These are phyloP conservation scores for Callipepla californica DNA, from an alignment of 2,113 vertebrate genomes.

Conservation along the genomic window DNA sequence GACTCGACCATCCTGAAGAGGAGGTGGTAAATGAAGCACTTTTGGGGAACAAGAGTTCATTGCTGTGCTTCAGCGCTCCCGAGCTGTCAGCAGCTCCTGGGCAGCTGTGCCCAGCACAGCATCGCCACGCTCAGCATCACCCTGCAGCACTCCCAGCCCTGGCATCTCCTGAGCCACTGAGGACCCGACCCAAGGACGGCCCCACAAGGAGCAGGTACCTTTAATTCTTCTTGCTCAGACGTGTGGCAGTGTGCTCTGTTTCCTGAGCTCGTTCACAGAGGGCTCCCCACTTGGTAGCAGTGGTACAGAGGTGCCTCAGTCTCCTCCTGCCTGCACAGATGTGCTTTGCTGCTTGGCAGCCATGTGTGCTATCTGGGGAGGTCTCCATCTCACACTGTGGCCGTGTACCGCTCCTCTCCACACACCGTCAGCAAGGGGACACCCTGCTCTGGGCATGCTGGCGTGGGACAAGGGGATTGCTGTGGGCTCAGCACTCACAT, in stretches of 20 bases:
- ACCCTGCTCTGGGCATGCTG: rapidly evolving
- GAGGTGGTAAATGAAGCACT: not conserved
- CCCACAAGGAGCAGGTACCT: conserved; percentile 9
- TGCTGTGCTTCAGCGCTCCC: not conserved
- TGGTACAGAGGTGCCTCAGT: rapidly evolving
- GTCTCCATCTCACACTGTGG: rapidly evolving
- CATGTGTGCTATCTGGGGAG: rapidly evolving
- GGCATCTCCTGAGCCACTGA: rapidly evolving
- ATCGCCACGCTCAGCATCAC: not conserved
- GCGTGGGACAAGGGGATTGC: rapidly evolving
- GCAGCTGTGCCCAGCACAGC: not conserved
- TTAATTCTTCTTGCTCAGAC: rapidly evolving
- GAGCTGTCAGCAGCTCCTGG: not conserved
- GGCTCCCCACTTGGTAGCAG: not conserved
- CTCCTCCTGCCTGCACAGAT: not conserved
- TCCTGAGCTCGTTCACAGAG: not conserved
- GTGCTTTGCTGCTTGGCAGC: not conserved
- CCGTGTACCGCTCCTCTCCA: not conserved
- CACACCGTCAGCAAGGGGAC: not conserved
- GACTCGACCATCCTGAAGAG: rapidly evolving
- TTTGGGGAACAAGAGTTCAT: not conserved
- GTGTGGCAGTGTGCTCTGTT: not conserved
- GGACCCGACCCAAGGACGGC: not conserved
- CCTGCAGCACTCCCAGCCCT: rapidly evolving
- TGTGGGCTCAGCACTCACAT: rapidly evolving